phyloP scores from a whole-genome alignment of 1,140 invertebrate genomes.

The Drosophila quadrilineata region DNA sequence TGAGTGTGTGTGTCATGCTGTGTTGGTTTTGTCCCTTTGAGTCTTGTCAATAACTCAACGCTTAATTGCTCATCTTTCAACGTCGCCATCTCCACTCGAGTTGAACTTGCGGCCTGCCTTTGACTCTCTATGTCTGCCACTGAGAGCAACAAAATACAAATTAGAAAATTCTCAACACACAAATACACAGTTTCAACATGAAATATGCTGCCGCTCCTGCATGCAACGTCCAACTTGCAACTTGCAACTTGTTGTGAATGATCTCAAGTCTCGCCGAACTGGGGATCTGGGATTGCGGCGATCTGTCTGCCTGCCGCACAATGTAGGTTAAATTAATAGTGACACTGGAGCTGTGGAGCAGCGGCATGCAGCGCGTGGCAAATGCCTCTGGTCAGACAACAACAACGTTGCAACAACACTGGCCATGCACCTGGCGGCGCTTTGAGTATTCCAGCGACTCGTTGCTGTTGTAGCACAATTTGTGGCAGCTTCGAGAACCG shows the following conservation, averaged over 20 bases:
- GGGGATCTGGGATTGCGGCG: too few species aligned
- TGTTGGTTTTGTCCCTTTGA: constrained; percentile 27
- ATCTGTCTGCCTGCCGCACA: constrained; percentile 31
- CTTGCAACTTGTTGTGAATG: too few species aligned
- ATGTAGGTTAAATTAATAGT: constrained; percentile 76
- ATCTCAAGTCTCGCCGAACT: too few species aligned
- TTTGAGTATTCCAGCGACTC: constrained; percentile 32
- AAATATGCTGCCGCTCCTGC: too few species aligned
- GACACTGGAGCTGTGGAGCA: constrained; percentile 52
- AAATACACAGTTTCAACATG: too few species aligned
- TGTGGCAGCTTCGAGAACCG: constrained; percentile 33
- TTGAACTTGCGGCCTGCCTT: not conserved
- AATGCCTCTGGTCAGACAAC: constrained; percentile 20
- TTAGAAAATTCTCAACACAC: too few species aligned
- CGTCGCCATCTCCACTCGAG: constrained; percentile 32
- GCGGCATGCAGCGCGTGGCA: constrained; percentile 26
- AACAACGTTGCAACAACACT: not conserved
- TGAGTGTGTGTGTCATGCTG: too few species aligned
- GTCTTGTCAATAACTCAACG: constrained; percentile 71
- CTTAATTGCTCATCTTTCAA: constrained; percentile 78
- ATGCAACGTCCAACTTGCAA: too few species aligned
- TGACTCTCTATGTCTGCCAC: too few species aligned
- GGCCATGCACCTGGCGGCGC: constrained; percentile 48
- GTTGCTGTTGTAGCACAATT: constrained; percentile 17
- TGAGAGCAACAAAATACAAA: too few species aligned